Evolutionary conservation across 2,797 vertebrate genomes (phyloP), one percentile per base, ranked within the genome.

Genomic region (Gymnothorax reevesii): DNA sequence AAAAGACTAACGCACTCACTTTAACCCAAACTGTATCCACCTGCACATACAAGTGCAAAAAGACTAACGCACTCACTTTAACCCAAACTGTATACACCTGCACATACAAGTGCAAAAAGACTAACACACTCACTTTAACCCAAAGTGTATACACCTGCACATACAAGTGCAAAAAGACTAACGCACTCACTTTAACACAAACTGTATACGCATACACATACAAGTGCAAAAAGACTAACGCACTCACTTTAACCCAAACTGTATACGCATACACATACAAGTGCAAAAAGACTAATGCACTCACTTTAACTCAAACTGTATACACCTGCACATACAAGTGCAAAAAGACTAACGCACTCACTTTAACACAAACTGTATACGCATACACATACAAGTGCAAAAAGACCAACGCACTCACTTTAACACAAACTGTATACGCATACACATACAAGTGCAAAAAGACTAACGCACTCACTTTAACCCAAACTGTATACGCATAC

Each of bases 61-160:
- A n/a, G n/a, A n/a, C n/a, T n/a, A n/a, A n/a, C n/a, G n/a, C n/a
- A n/a, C n/a, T n/a, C n/a, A 87, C 59, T 52, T 86, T 42, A 60
- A 80, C 25, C 62, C 75, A 69, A 13, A 69, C 85, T 66, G 79
- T 73, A 84, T 85, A 66, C 89, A 57, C 54, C n/a, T n/a, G 57
- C 83, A 49, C 59, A 4, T 17, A 84, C 33, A 66, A 4, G 17
- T 27, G n/a, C 59, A 64, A 22, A 15, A 13, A 66, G 25, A 66
- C 83, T 57, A 80, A 57, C 25, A 33, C 25, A 73, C 69, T 27
- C 12, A 73, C 69, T 42, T 42, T 42, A 42, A 42, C 33, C 33
- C 33, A 2, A 1, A 42, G 1, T 42, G 33, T 2, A 42, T 42
- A 33, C 69, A 25, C 27, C 13, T 8, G 33, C 8, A 4, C 12